Base-by-base conservation (phyloP, 2,797 vertebrate genomes). In the Gymnoscopelus microlampas region DNA sequence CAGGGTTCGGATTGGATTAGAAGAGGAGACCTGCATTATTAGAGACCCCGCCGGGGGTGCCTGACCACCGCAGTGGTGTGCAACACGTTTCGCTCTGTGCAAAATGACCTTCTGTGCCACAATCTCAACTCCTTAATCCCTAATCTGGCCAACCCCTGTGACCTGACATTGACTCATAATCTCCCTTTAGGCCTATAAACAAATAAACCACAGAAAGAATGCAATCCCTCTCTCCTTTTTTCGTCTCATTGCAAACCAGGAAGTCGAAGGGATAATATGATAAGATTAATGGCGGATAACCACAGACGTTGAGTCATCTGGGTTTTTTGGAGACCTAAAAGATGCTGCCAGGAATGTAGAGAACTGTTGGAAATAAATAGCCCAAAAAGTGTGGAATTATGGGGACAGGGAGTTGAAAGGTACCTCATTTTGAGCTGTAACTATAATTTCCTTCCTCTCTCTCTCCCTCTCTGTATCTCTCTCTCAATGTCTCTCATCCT, bases 141-240 rank as follows among this genome's bases (percentile, higher is more conserved):
- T 76, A 84, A 81, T 77, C 78, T 70, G 62, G 47, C 51, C 59
- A 63, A 65, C 39, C 49, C 59, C 29, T 47, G 3, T 80, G 53
- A 78, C 70, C 66, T 62, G 51, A 76, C 64, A 76, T 26, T 64
- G 74, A 70, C 53, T 71, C 76, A 68, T 72, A 84, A 80, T 72
- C 66, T 66, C 26, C 44, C 58, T 13, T 44, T 57, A 47, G 11
- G 23, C 44, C 35, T 85, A 58, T 58, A 73, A 73, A 74, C 54
- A 80, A 86, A 77, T 60, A 72, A 65, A 63, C 39, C 39, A 8
- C 63, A 63, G 24, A 23, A 4, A 19, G 5, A 51, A 50, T 61
- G 10, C 53, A 60, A 47, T 78, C 59, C 9, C 24, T 57, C 8
- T 24, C 3, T 68, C 19, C 5, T 12, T 56, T 23, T 69, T 11